A percentile compares a stretch with the other conserved stretches of the same genome.
phyloP scores from a whole-genome alignment of 2,797 vertebrate genomes.

The Glossophaga mutica region DNA sequence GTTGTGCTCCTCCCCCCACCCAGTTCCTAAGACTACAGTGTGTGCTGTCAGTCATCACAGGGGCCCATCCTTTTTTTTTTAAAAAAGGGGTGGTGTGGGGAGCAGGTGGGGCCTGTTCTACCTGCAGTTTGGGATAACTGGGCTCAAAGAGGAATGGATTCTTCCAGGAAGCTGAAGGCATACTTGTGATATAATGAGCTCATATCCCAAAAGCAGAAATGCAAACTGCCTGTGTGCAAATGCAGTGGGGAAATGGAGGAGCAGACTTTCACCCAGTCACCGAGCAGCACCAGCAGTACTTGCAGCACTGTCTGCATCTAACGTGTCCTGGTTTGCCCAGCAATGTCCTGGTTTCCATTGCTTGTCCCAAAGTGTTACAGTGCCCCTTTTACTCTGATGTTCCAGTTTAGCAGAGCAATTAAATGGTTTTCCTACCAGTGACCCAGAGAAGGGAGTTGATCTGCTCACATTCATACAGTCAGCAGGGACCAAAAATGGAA shows the following conservation, averaged over 20 bases:
- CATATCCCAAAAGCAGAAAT: background rate
- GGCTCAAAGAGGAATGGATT: background rate
- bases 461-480: background rate
- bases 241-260: background rate
- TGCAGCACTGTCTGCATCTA: background rate
- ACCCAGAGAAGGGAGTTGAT: background rate
- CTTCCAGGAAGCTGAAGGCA: background rate
- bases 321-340: background rate
- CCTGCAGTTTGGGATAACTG: background rate
- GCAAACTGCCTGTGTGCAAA: background rate
- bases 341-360: background rate
- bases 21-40: background rate
- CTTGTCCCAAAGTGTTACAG: background rate
- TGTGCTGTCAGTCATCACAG: background rate
- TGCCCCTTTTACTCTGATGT: background rate
- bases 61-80: background rate
- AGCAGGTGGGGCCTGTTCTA: background rate
- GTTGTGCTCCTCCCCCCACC: too few species aligned
- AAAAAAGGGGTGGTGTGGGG: background rate
- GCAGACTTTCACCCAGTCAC: background rate
- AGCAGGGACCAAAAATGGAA: background rate
- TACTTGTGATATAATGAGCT: background rate
- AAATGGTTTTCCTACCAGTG: background rate
- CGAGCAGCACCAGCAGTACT: background rate
- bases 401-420: background rate